Conservation (phyloP, 2,888 invertebrate genomes). For the Psylliodes chrysocephalus region DNA sequence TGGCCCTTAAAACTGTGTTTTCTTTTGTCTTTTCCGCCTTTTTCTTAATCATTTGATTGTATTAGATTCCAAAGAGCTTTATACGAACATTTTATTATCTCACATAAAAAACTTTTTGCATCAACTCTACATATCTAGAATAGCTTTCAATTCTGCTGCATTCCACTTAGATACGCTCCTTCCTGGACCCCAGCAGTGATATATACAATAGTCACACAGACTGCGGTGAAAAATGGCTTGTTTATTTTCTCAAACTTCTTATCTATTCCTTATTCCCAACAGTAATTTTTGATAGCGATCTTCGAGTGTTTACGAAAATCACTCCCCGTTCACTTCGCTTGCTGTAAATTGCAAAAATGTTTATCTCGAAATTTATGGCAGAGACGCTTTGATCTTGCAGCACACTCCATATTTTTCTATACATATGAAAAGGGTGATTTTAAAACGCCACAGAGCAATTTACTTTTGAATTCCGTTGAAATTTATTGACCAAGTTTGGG, state of each 20-base stretch:
- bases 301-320: conserved; percentile 42
- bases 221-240: conserved; percentile 60
- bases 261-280: conserved; percentile 57
- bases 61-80: no score
- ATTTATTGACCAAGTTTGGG: no score
- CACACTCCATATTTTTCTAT: neutral
- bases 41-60: no score
- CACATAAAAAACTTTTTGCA: no score
- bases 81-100: no score
- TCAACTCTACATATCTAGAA: neutral
- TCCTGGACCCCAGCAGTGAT: conserved; percentile 25
- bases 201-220: conserved; percentile 37
- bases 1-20: no score
- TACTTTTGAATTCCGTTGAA: no score
- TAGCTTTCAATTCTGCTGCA: neutral
- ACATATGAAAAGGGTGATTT: neutral
- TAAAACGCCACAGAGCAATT: no score
- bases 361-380: conserved; percentile 12
- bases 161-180: neutral
- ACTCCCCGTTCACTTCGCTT: conserved; percentile 34
- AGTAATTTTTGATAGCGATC: conserved; percentile 54
- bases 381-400: neutral
- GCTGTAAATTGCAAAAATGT: conserved; percentile 24
- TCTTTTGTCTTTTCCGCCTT: no score
- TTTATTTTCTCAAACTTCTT: conserved; percentile 56